Evolutionary conservation across 2,888 invertebrate genomes (phyloP), one percentile per base, ranked within the genome.

Genomic region (Hydriomena furcata): DNA sequence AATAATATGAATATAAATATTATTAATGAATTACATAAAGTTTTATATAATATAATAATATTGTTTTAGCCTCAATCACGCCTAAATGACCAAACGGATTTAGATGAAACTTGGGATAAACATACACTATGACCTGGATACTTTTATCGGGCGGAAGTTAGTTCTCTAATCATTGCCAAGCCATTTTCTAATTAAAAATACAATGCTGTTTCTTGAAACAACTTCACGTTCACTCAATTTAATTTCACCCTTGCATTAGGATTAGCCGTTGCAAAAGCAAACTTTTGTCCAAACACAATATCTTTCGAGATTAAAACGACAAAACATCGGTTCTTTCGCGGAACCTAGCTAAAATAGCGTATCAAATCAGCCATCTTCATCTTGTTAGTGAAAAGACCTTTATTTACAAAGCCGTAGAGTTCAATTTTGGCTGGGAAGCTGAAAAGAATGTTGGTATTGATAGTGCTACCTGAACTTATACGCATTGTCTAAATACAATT

Each of bases 401-500:
- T 63, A 55, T 25, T 2, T 1, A 25, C 2, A 48, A 6, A 3
- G 0, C 7, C 1, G 35, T 61, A 67, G 41, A 56, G 61, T 52
- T 47, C 52, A 60, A 37, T 60, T 76, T 34, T 47, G 1, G 42
- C 58, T 52, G 38, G 47, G 27, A 40, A 56, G 48, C 50, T 56
- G 55, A 59, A 64, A 51, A 61, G 40, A 55, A 66, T 63, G 63
- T 72, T 68, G 63, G 67, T 61, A 61, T 68, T 68, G 69, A 72
- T 60, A 66, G 68, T 73, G 85, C 85, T 87, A 87, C 86, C 87
- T 87, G 85, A 84, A 83, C 64, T 73, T 59, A 65, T 66, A 62
- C 52, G 63, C 64, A 77, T 86, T 87, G 83, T 87, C 73, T 81
- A 66, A 66, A 59, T 59, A 74, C 82, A 78, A 82, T 82, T 80